Evolutionary conservation across 2,797 vertebrate genomes (phyloP).

Genomic region (Dicrostonyx torquatus): DNA sequence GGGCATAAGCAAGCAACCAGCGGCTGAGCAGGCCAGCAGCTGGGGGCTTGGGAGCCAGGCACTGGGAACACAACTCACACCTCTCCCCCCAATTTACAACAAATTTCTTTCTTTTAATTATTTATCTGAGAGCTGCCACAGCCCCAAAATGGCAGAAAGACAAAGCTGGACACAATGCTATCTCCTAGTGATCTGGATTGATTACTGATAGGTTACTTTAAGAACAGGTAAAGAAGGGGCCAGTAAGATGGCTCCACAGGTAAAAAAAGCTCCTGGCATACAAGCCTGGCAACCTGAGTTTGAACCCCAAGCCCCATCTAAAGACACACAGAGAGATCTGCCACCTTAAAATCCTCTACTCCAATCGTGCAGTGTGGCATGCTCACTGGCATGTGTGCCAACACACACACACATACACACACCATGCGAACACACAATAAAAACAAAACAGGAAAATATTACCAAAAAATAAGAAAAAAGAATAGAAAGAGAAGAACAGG

Average conservation of each 20-base stretch:
- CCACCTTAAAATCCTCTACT: neutral
- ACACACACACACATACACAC: too few species aligned
- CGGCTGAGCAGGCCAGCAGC: too few species aligned
- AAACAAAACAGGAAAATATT: neutral
- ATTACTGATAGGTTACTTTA: neutral
- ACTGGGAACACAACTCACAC: too few species aligned
- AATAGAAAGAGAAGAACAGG: neutral
- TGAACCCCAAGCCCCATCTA: neutral
- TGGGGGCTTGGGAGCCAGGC: too few species aligned
- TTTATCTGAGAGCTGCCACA: neutral
- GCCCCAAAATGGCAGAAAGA: neutral
- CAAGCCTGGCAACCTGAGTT: neutral
- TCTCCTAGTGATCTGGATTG: neutral
- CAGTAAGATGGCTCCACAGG: neutral
- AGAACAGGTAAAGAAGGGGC: neutral
- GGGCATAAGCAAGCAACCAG: too few species aligned
- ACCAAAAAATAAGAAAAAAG: neutral
- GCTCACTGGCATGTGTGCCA: too few species aligned
- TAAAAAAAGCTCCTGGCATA: neutral
- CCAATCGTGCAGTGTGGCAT: neutral
- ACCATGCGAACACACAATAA: neutral
- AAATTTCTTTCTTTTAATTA: too few species aligned
- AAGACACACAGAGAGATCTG: neutral
- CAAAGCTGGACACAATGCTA: neutral
- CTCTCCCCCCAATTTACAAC: too few species aligned